Percentiles rank a stretch among this genome's conserved stretches.
Conservation (phyloP, 2,113 vertebrate genomes). For the Hucho hucho region DNA sequence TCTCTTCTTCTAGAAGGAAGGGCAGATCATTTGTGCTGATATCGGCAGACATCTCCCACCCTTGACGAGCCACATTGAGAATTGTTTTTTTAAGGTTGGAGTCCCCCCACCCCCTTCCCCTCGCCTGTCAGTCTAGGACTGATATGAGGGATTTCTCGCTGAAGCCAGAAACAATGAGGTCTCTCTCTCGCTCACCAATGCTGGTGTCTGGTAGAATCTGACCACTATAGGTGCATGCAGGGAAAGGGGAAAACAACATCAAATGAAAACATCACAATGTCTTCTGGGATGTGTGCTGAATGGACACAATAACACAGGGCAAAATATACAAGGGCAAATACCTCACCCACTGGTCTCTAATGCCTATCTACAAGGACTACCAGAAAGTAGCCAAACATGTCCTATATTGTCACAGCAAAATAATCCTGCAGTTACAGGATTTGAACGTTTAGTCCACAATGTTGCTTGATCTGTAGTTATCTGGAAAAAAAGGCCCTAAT, state of each 20-base stretch:
- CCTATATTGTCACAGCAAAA: background rate
- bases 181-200: constrained; percentile 39
- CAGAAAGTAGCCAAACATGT: too few species aligned
- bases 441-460: too few species aligned
- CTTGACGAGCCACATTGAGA: constrained; percentile 67
- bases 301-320: constrained; percentile 12
- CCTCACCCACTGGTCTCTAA: too few species aligned
- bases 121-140: constrained; percentile 59
- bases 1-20: constrained; percentile 64
- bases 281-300: constrained; percentile 40
- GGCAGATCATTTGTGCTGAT: constrained; percentile 71
- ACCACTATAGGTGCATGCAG: background rate
- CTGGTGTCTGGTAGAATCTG: constrained; percentile 34
- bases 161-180: constrained; percentile 53
- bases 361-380: too few species aligned
- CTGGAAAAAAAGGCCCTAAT: too few species aligned
- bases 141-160: constrained; percentile 63
- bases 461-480: background rate
- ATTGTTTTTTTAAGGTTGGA: constrained; percentile 65
- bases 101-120: constrained; percentile 21
- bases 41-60: constrained; percentile 70
- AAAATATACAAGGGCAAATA: too few species aligned
- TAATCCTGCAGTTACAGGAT: too few species aligned
- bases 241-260: constrained; percentile 19
- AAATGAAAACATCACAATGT: constrained; percentile 47